phyloP scores from a whole-genome alignment of 2,888 invertebrate genomes.

The Ophion ventricosus region DNA sequence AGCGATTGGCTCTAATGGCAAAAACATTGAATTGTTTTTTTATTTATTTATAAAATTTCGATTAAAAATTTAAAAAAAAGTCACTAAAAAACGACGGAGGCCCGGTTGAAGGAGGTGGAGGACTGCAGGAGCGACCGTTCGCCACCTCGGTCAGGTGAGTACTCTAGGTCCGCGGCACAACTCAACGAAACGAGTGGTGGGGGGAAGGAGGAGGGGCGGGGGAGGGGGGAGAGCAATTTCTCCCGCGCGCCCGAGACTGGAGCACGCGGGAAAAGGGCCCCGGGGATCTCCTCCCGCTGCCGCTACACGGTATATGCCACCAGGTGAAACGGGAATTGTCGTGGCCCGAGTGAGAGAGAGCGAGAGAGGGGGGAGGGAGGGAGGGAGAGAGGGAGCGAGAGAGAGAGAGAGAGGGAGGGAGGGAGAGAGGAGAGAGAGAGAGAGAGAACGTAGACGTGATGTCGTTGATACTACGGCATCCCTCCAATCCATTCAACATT shows the following conservation, averaged over 20 bases:
- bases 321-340: constrained; percentile 68
- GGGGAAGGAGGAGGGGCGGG: no score
- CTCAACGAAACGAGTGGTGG: constrained; percentile 67
- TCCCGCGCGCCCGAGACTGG: constrained; percentile 62
- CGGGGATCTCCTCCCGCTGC: constrained; percentile 46
- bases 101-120: constrained; percentile 37
- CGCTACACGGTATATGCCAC: constrained; percentile 35
- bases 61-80: not conserved
- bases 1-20: not conserved
- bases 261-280: constrained; percentile 47
- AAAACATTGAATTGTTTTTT: not conserved
- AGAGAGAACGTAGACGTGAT: not conserved
- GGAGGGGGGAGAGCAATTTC: constrained; percentile 71
- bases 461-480: no score
- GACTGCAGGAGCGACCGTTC: constrained; percentile 63
- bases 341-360: constrained; percentile 56
- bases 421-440: constrained; percentile 17
- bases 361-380: not conserved
- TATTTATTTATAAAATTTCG: not conserved
- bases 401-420: constrained; percentile 26
- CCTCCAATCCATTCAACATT: not conserved
- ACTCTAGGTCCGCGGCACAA: constrained; percentile 67
- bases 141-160: constrained; percentile 68
- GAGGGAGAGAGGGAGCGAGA: not conserved
- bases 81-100: not conserved